Evolutionary conservation across 2,888 invertebrate genomes (phyloP).

Genomic region (Digitonthophagus gazella): DNA sequence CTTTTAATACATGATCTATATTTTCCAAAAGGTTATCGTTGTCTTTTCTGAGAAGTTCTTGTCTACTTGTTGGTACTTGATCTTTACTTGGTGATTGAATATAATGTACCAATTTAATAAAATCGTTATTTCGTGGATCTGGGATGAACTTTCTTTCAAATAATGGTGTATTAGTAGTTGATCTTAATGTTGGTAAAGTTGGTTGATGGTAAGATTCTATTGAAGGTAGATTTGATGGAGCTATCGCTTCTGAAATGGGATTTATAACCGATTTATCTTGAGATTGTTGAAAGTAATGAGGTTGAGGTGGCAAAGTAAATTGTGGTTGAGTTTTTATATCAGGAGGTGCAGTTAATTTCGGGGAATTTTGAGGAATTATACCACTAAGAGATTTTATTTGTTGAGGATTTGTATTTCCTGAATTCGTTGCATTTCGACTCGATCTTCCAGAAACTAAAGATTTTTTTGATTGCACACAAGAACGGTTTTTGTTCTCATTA

Average conservation of each 20-base stretch:
- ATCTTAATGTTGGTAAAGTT: background rate
- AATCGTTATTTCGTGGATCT: conserved; percentile 6
- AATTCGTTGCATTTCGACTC: conserved; percentile 4
- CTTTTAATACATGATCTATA: conserved; percentile 24
- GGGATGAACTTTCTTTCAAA: background rate
- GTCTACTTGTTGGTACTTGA: conserved; percentile 9
- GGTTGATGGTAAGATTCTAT: background rate
- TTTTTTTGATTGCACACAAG: conserved; percentile 24
- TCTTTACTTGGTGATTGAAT: conserved; percentile 22
- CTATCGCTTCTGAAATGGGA: background rate
- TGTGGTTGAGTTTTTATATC: background rate
- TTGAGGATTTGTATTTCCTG: background rate
- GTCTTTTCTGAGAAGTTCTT: conserved; percentile 23
- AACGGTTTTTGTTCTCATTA: conserved; percentile 20
- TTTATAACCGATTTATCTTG: background rate
- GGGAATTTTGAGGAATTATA: background rate
- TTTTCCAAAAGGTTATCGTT: conserved; percentile 25
- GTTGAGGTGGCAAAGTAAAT: background rate
- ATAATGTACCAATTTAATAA: conserved; percentile 20
- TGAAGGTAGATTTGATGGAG: background rate
- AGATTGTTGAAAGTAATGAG: background rate
- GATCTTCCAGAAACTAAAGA: conserved; percentile 6
- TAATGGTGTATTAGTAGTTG: background rate
- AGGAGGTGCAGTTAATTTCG: background rate
- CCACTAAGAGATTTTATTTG: background rate